Percentiles rank a stretch among this genome's conserved stretches.
These are phyloP conservation scores for Porites rus DNA, from an alignment of 92 coral and sea anemone species.

Conservation along the genomic window DNA sequence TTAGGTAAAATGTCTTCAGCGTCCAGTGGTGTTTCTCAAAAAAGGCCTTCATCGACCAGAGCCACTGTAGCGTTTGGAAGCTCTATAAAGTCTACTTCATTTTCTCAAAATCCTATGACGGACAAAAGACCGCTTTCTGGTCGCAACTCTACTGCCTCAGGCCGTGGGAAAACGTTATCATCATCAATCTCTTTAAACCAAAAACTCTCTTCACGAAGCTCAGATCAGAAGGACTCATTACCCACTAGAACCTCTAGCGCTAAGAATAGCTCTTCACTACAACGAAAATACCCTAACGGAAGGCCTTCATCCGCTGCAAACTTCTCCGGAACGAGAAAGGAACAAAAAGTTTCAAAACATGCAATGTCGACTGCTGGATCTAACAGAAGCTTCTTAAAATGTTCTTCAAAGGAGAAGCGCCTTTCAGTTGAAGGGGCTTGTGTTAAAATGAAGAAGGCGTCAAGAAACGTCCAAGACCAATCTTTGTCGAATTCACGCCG, in stretches of 20 bases:
- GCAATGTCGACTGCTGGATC: not conserved
- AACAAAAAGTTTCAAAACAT: not conserved
- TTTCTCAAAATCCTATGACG: not conserved
- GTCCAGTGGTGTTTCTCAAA: constrained; percentile 12
- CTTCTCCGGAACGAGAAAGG: not conserved
- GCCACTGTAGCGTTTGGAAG: not conserved
- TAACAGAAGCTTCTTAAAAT: constrained; percentile 5
- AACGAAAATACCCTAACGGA: not conserved
- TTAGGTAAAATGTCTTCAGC: constrained; percentile 6
- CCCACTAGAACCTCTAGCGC: not conserved
- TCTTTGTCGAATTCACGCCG: not conserved
- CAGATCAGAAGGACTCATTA: not conserved
- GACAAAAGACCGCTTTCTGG: not conserved
- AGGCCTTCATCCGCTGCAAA: not conserved
- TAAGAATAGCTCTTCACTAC: not conserved
- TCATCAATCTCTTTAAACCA: not conserved
- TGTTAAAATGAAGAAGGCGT: constrained; percentile 1
- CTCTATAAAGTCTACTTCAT: constrained; percentile 10
- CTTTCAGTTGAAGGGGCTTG: not conserved
- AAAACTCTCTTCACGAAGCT: not conserved
- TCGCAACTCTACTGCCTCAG: not conserved
- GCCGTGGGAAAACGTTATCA: not conserved
- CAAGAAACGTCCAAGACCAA: not conserved
- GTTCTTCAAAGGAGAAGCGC: constrained; percentile 2
- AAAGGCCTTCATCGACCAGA: not conserved